Conservation (phyloP, 2,113 vertebrate species). For the Labrus mixtus region DNA sequence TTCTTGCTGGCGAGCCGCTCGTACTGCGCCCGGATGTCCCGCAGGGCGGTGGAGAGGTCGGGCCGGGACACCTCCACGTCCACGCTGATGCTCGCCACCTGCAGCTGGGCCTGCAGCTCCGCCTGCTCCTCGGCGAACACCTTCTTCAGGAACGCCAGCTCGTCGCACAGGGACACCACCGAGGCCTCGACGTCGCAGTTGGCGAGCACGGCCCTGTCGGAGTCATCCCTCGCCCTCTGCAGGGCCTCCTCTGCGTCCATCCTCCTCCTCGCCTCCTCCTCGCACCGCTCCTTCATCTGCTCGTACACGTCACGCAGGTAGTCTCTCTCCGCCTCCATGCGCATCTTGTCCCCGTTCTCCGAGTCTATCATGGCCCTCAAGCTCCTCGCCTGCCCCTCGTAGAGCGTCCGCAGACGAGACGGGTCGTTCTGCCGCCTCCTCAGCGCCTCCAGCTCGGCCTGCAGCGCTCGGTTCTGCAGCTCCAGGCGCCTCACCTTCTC, state of each 20-base stretch:
- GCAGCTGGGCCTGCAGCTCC: constrained; percentile 81
- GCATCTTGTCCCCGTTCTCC: constrained; percentile 81
- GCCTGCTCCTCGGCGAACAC: constrained; percentile 83
- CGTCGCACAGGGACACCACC: constrained; percentile 82
- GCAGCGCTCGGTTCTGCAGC: constrained; percentile 84
- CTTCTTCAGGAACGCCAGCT: constrained; percentile 86
- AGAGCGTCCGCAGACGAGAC: constrained; percentile 82
- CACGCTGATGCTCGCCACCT: constrained; percentile 78
- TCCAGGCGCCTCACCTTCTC: constrained; percentile 87
- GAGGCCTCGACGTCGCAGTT: constrained; percentile 81
- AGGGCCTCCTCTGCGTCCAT: constrained; percentile 78
- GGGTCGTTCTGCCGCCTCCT: constrained; percentile 77
- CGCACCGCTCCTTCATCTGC: constrained; percentile 80
- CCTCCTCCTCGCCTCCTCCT: constrained; percentile 78
- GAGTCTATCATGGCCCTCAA: constrained; percentile 83
- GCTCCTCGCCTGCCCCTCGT: constrained; percentile 80
- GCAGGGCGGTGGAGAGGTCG: constrained; percentile 83
- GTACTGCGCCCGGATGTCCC: constrained; percentile 85
- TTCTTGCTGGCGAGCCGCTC: constrained; percentile 86
- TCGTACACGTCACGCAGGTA: constrained; percentile 73
- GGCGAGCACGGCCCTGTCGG: constrained; percentile 71
- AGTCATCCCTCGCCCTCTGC: constrained; percentile 79
- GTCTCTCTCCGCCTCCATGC: constrained; percentile 80
- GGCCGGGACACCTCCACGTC: constrained; percentile 79
- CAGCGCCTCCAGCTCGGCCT: constrained; percentile 81